A percentile compares a stretch with the other conserved stretches of the same genome.
Evolutionary conservation across 35 echinoderm and acorn worm genomes (phyloP).

Genomic region (Heliocidaris erythrogramma): DNA sequence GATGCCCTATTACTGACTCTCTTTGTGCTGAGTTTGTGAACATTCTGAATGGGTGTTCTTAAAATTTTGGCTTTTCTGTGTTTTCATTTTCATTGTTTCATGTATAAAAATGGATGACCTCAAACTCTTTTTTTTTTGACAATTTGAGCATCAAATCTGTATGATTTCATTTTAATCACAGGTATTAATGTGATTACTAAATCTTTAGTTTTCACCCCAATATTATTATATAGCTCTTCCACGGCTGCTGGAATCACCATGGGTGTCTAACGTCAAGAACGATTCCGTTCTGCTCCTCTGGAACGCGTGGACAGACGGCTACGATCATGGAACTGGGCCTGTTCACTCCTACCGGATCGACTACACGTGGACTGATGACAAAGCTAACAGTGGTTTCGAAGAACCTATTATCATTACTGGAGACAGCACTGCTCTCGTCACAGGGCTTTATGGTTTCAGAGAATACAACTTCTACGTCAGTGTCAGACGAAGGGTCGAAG

Average conservation of each 20-base stretch:
- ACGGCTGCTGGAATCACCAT: not conserved
- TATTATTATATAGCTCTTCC: too few relatives aligned
- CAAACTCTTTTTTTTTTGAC: too few relatives aligned
- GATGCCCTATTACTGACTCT: too few relatives aligned
- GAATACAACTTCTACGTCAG: not conserved
- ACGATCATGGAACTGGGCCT: constrained; percentile 1
- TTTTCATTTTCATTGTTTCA: too few relatives aligned
- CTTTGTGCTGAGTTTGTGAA: too few relatives aligned
- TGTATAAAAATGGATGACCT: too few relatives aligned
- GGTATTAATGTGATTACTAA: too few relatives aligned
- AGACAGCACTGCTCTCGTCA: constrained; percentile 14
- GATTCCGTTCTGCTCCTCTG: not conserved
- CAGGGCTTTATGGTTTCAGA: not conserved
- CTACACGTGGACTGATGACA: not conserved
- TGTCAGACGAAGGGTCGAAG: not conserved
- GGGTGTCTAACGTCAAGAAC: not conserved
- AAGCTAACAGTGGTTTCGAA: not conserved
- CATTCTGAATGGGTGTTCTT: too few relatives aligned
- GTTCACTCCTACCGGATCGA: not conserved
- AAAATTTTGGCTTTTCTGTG: too few relatives aligned
- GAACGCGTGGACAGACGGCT: constrained; percentile 27
- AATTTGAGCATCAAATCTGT: too few relatives aligned
- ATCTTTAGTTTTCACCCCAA: too few relatives aligned
- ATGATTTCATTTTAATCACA: too few relatives aligned
- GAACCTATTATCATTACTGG: not conserved